Base-by-base conservation (phyloP, 1,140 invertebrate species). In the Ridgeia piscesae region DNA sequence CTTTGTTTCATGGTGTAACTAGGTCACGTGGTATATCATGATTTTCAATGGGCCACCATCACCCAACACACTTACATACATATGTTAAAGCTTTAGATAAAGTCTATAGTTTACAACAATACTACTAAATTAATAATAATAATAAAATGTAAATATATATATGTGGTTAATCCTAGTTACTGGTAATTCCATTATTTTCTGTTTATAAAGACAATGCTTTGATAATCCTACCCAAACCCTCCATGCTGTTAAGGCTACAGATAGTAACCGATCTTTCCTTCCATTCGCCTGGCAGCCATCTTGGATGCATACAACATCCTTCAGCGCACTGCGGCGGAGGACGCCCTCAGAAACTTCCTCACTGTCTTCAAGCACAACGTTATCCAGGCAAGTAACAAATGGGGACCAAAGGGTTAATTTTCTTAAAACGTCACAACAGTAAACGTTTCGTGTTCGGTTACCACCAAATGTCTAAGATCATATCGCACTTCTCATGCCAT, bases 301-400 rank as follows among this genome's bases (percentile, higher is more conserved):
- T 77, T 77, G 58, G 58, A 77, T 21, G 58, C 33, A 14, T 95
- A 94, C 92, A 91, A 91, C 33, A 91, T 92, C 17, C 92, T 95
- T 33, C 94, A 93, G 91, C 92, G 92, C 27, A 92, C 94, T 42
- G 93, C 94, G 90, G 93, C 92, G 89, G 94, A 95, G 88, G 92
- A 93, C 6, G 93, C 93, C 21, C 92, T 95, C 21, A 93, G 93
- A 89, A 89, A 91, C 6, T 95, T 95, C 91, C 92, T 95, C 35
- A 91, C 93, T 34, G 92, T 92, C 34, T 95, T 95, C 92, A 94
- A 94, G 92, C 92, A 94, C 27, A 93, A 94, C 27, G 93, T 34
- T 90, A 35, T 27, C 6, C 89, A 90, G 17, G 89, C 33, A 33
- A 90, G 89, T 77, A 77, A 21, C 58, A 27, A 77, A 9, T 14